Conservation (phyloP, 1,140 invertebrate species). For the Neodiprion lecontei region DNA sequence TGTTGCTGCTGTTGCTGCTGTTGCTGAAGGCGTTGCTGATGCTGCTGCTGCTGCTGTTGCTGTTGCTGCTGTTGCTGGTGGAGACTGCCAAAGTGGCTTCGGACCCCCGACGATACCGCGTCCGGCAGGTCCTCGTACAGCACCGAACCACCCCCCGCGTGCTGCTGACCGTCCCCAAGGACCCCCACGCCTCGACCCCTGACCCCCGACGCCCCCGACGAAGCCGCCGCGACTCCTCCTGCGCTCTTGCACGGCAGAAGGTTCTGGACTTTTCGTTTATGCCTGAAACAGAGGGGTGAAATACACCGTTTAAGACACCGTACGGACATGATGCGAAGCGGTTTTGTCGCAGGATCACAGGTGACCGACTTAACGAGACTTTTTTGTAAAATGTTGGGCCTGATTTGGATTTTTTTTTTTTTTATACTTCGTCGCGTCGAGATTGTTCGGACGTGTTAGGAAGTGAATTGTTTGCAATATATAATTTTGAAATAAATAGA, state of each 20-base stretch:
- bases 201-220: constrained; percentile 45
- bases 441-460: no score
- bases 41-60: constrained; percentile 31
- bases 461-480: no score
- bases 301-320: no score
- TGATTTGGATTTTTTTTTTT: no score
- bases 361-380: no score
- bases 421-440: no score
- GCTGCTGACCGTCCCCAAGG: constrained; percentile 42
- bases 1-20: constrained; percentile 34
- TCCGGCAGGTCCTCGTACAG: constrained; percentile 72
- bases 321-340: no score
- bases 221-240: constrained; percentile 62
- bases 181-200: constrained; percentile 30
- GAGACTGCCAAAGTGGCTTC: constrained; percentile 52
- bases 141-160: constrained; percentile 57
- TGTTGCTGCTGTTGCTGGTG: constrained; percentile 41
- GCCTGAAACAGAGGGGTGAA: constrained; percentile 62
- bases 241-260: constrained; percentile 74
- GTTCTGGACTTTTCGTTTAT: constrained; percentile 76
- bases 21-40: constrained; percentile 34
- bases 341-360: no score
- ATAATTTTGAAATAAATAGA: no score
- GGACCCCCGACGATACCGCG: constrained; percentile 55
- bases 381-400: no score